Conservation (phyloP, 2,888 invertebrate species). For the Agonopterix subpropinquella region DNA sequence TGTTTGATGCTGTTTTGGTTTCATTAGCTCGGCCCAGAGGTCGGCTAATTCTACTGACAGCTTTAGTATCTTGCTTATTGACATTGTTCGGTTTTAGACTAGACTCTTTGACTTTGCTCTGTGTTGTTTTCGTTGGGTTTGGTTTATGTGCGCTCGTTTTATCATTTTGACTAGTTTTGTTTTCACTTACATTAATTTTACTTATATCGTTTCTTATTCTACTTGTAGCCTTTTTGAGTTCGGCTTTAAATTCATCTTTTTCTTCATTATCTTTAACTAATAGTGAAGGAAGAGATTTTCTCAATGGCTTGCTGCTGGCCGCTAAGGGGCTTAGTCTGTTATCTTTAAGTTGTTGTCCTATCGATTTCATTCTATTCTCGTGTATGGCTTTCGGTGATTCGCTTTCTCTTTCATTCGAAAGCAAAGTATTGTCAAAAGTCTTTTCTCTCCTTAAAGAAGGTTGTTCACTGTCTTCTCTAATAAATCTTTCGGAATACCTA, state of each 20-base stretch:
- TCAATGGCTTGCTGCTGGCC: constrained; percentile 54
- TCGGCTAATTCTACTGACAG: constrained; percentile 31
- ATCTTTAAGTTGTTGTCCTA: constrained; percentile 48
- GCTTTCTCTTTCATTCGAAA: constrained; percentile 46
- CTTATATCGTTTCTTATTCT: constrained; percentile 68
- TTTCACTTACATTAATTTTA: constrained; percentile 65
- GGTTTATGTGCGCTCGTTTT: constrained; percentile 46
- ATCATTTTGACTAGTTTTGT: constrained; percentile 65
- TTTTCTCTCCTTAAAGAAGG: constrained; percentile 64
- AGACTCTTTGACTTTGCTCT: constrained; percentile 67
- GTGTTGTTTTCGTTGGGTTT: constrained; percentile 63
- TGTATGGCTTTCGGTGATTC: constrained; percentile 50
- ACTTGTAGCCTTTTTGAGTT: constrained; percentile 70
- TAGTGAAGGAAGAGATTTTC: constrained; percentile 74
- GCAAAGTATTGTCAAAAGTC: constrained; percentile 65
- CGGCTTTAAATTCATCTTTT: constrained; percentile 73
- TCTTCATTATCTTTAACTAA: constrained; percentile 66
- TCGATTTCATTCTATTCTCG: constrained; percentile 47
- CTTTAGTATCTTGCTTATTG: constrained; percentile 35
- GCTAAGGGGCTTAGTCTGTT: constrained; percentile 46
- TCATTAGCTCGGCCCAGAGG: constrained; percentile 51
- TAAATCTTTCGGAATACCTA: constrained; percentile 68
- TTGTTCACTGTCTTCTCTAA: constrained; percentile 50
- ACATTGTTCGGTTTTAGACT: constrained; percentile 48
- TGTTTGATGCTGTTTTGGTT: constrained; percentile 38